phyloP scores from a whole-genome alignment of 1,140 invertebrate genomes.

The Thrips palmi region DNA sequence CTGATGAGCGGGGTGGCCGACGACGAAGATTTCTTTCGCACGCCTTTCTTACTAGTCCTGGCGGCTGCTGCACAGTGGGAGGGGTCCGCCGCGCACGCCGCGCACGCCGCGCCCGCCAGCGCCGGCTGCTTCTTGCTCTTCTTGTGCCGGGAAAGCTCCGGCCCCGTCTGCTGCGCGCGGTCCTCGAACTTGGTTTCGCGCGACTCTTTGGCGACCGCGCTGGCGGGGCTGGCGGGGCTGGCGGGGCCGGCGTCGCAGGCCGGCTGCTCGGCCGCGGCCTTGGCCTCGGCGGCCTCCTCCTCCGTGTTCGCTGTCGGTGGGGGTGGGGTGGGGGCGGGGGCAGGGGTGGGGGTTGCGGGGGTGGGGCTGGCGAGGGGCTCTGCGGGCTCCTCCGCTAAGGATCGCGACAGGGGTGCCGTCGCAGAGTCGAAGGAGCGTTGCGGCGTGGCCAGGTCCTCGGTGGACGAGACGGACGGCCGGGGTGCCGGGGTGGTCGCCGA shows the following conservation, averaged over 20 bases:
- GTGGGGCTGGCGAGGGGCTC: conserved; percentile 18
- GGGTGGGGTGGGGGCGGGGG: conserved; percentile 16
- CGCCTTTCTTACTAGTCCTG: neutral
- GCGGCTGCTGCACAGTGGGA: conserved; percentile 17
- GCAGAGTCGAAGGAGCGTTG: conserved; percentile 22
- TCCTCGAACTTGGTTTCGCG: conserved; percentile 15
- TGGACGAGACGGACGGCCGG: conserved; percentile 13
- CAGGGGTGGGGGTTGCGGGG: conserved; percentile 14
- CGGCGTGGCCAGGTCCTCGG: conserved; percentile 19
- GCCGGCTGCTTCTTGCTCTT: no score
- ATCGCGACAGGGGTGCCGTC: conserved; percentile 21
- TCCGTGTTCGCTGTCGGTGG: conserved; percentile 26
- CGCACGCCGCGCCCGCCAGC: no score
- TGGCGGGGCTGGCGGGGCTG: conserved; percentile 18
- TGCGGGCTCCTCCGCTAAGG: conserved; percentile 17
- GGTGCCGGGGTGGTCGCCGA: neutral
- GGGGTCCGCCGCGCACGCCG: conserved; percentile 16
- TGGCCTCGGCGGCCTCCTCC: conserved; percentile 22
- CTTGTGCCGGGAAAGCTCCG: no score
- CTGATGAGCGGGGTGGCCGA: conserved; percentile 43
- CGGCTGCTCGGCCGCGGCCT: conserved; percentile 22
- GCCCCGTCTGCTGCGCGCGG: conserved; percentile 11
- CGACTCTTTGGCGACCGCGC: conserved; percentile 12
- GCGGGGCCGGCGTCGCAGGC: conserved; percentile 23
- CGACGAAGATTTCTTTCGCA: conserved; percentile 14